Conservation (phyloP, 2,797 vertebrate genomes). For the Phrynocephalus guinanensis region DNA sequence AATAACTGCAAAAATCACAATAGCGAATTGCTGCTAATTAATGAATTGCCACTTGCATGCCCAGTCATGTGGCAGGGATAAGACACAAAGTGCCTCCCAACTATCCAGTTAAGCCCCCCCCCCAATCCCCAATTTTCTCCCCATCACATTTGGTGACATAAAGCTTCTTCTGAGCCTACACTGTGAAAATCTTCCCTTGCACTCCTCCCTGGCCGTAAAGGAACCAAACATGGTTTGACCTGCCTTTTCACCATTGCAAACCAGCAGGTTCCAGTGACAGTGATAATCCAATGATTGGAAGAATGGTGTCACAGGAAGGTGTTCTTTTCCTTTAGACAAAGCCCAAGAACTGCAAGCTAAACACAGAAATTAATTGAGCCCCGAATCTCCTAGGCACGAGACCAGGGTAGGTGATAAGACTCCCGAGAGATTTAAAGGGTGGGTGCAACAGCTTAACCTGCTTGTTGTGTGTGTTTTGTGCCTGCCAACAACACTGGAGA, state of each 20-base stretch:
- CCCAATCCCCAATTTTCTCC: too few relatives aligned
- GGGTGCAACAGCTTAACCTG: neutral
- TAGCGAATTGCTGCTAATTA: too few relatives aligned
- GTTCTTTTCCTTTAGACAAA: neutral
- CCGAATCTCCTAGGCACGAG: neutral
- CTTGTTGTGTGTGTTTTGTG: slow-evolving; percentile 8
- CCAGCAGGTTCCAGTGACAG: neutral
- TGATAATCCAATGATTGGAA: neutral
- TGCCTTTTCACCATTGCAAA: neutral
- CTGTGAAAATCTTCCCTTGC: neutral
- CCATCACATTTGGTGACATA: neutral
- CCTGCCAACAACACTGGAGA: slow-evolving; percentile 5
- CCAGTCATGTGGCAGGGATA: neutral
- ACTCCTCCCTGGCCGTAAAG: neutral
- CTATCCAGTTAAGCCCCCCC: neutral
- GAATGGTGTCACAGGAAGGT: neutral
- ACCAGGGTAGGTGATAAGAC: neutral
- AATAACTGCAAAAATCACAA: too few relatives aligned
- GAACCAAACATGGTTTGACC: neutral
- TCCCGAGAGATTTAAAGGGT: neutral
- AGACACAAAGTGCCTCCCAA: too few relatives aligned
- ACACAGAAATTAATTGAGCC: neutral
- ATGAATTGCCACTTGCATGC: too few relatives aligned
- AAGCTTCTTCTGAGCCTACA: neutral
- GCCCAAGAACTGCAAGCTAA: neutral